These are phyloP conservation scores for Ptychochromis oligacanthus DNA, from an alignment of 2,113 vertebrate species.

Conservation along the genomic window DNA sequence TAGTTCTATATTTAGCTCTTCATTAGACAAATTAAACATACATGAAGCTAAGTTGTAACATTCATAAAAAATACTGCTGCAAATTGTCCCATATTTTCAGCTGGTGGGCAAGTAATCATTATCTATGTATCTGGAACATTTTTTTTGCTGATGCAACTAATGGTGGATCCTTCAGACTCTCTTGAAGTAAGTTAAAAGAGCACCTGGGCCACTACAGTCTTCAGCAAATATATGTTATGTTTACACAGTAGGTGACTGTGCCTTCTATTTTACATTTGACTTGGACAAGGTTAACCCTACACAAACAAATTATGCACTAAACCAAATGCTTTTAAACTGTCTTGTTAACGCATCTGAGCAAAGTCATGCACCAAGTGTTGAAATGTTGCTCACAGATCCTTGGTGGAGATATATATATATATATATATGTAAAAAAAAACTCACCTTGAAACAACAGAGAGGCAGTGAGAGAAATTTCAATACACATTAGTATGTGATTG, in stretches of 20 bases:
- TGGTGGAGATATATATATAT: not conserved
- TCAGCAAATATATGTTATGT: not conserved
- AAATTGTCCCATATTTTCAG: not conserved
- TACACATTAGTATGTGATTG: constrained; percentile 72
- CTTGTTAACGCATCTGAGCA: constrained; percentile 41
- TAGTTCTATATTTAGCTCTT: not conserved
- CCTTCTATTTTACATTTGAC: not conserved
- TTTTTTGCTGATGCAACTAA: not conserved
- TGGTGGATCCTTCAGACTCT: not conserved
- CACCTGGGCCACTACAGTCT: not conserved
- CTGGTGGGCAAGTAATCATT: not conserved
- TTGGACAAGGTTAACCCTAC: not conserved
- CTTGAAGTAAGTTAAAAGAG: not conserved
- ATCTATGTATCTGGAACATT: not conserved
- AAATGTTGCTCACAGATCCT: constrained; percentile 36
- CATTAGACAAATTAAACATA: not conserved
- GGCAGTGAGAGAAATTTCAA: constrained; percentile 76
- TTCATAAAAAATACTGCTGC: not conserved
- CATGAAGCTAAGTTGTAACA: not conserved
- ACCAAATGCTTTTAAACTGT: constrained; percentile 62
- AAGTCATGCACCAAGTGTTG: constrained; percentile 43
- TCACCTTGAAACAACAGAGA: constrained; percentile 79
- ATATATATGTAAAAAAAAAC: constrained; percentile 56
- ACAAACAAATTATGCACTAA: constrained; percentile 1
- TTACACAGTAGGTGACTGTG: not conserved